phyloP scores from a whole-genome alignment of 2,113 vertebrate species.

The Elachura formosa region DNA sequence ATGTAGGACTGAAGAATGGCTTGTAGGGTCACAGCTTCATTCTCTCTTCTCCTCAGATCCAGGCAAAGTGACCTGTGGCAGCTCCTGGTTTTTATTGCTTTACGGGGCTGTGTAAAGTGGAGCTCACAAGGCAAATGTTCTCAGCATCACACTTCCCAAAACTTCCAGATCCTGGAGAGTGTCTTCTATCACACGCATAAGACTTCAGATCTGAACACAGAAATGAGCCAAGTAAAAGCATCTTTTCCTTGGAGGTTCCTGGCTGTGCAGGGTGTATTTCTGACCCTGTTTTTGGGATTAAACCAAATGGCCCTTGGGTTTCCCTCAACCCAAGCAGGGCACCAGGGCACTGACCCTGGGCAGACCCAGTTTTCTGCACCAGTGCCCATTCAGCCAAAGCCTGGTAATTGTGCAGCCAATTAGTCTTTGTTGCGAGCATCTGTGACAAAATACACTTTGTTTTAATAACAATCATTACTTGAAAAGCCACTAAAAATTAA shows the following conservation, averaged over 20 bases:
- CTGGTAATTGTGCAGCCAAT: constrained; percentile 34
- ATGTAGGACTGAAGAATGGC: background rate
- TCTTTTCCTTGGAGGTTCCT: background rate
- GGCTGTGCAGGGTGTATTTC: background rate
- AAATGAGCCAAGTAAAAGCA: background rate
- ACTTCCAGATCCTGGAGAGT: background rate
- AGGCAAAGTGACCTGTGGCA: background rate
- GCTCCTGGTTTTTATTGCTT: background rate
- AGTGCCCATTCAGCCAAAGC: background rate
- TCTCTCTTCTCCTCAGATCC: background rate
- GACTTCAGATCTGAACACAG: background rate
- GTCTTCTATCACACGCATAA: background rate
- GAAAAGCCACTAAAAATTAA: constrained; percentile 51
- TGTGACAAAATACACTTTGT: constrained; percentile 50
- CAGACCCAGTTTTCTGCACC: constrained; percentile 4
- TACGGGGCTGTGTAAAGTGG: background rate
- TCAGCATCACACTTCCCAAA: background rate
- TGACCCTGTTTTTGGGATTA: background rate
- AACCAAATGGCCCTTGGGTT: background rate
- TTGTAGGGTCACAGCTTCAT: background rate
- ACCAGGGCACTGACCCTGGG: background rate
- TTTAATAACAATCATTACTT: constrained; percentile 48
- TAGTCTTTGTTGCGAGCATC: constrained; percentile 10
- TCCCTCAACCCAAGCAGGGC: background rate
- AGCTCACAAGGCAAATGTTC: background rate